Conservation (phyloP, 2,888 invertebrate genomes). For the Macropis europaea region DNA sequence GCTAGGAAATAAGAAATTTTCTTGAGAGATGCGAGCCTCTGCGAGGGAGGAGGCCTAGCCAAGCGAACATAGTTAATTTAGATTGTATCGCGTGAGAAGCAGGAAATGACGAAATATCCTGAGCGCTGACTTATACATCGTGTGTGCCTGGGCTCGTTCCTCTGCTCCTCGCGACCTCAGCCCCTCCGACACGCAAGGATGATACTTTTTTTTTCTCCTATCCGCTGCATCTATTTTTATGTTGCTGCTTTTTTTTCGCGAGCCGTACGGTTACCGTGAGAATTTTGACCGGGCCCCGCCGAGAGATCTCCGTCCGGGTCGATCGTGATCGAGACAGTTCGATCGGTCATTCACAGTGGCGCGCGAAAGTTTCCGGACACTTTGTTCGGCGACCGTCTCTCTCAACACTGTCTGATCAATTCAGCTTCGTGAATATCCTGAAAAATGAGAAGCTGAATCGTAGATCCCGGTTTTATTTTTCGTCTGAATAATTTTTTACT, state of each 20-base stretch:
- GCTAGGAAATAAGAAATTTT: constrained; percentile 79
- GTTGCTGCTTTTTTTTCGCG: constrained; percentile 31
- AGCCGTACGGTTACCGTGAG: constrained; percentile 35
- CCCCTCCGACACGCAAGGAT: constrained; percentile 69
- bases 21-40: constrained; percentile 74
- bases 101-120: constrained; percentile 81
- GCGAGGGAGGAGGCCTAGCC: constrained; percentile 78
- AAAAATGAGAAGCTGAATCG: too few relatives aligned
- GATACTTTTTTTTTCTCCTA: constrained; percentile 48
- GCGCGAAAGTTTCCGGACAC: too few relatives aligned
- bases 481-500: too few relatives aligned
- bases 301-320: too few relatives aligned
- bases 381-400: too few relatives aligned
- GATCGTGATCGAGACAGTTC: too few relatives aligned
- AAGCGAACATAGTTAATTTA: constrained; percentile 80
- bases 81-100: constrained; percentile 81
- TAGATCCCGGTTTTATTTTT: too few relatives aligned
- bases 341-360: too few relatives aligned
- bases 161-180: constrained; percentile 62
- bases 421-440: too few relatives aligned
- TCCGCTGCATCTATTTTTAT: constrained; percentile 38
- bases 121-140: constrained; percentile 78
- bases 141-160: constrained; percentile 54
- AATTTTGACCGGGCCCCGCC: constrained; percentile 18
- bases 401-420: too few relatives aligned